Base-by-base conservation (phyloP, 2,888 invertebrate species). In the Tortrix viridana region DNA sequence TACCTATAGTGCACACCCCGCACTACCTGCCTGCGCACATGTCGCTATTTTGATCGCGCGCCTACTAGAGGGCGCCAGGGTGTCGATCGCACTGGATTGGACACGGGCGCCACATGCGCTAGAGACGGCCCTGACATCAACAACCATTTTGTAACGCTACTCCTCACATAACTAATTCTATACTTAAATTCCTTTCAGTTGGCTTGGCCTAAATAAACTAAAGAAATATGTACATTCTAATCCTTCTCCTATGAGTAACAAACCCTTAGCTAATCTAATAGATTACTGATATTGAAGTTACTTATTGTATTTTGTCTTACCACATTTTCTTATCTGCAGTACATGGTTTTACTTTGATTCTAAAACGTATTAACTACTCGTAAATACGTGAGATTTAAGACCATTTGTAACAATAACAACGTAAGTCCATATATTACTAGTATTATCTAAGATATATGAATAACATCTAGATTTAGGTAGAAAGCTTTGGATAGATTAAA, bases 131-230 rank as follows among this genome's bases (percentile, higher is more conserved):
- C n/a, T n/a, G n/a, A n/a, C n/a, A n/a, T n/a, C n/a, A n/a, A n/a
- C 83, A 82, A 82, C 78, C 82, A 76, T 74, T 65, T 62, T 58
- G 80, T 84, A 84, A 70, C 48, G 48, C 44, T 49, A 50, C 43
- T 46, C 38, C 54, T 70, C 78, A 75, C 79, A 76, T 69, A 67
- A 38, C 57, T 63, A 63, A n/a, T 38, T 23, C 53, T 55, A 41
- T 16, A 61, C 32, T 32, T 32, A 32, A 22, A 75, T 67, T 83
- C 81, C 84, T 82, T 84, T 84, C 81, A 81, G 75, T 82, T 84
- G 84, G 84, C 85, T 81, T 84, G 70, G 82, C 84, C 86, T 84
- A 82, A 66, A 71, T 75, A 70, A 64, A 70, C 73, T 67, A 73
- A 72, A 60, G 47, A 65, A 59, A 60, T 67, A 65, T 63, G 55